Base-by-base conservation (phyloP, 2,888 invertebrate species). In the Acleris laterana region DNA sequence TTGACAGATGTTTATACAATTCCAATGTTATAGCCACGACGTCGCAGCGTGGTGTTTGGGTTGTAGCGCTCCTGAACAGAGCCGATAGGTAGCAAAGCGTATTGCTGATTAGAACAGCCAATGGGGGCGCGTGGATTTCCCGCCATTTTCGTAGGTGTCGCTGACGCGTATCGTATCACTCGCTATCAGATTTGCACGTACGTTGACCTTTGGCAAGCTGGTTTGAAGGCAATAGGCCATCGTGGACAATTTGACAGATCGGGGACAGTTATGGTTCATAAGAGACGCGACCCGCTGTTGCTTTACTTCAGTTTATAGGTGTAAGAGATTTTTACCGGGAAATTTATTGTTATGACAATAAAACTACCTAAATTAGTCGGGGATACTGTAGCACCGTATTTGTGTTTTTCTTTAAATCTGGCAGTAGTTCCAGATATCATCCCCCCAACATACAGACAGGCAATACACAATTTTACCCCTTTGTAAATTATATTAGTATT, bases 121-220 rank as follows among this genome's bases (percentile, higher is more conserved):
- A 60, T 65, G 28, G 42, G 48, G 25, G 9, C 42, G 44, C 64
- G 60, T 44, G 25, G 50, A 49, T 65, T 60, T 60, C 64, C 60
- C 64, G 65, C 65, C 48, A 51, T 65, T 65, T 57, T 61, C 55
- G 53, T 28, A 50, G 28, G 55, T 61, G 55, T 65, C 60, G 53
- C 22, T 49, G 38, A 32, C 44, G 44, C 51, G 46, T 11, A n/a
- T 55, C 60, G 42, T n/a, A 49, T 49, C 19, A 49, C 60, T 44
- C 50, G 62, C 50, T 65, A 60, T 65, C 55, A 13, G 50, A 61
- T 60, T 61, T 42, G 60, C 60, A 56, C 65, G 65, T 65, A 60
- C 65, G 50, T 65, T 65, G 60, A 65, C 55, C 65, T 65, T 17
- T 13, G 22, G 55, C 42, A 55, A 20, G 55, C 16, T 55, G 55